phyloP scores from a whole-genome alignment of 2,888 invertebrate species.

The Cephus runcator region DNA sequence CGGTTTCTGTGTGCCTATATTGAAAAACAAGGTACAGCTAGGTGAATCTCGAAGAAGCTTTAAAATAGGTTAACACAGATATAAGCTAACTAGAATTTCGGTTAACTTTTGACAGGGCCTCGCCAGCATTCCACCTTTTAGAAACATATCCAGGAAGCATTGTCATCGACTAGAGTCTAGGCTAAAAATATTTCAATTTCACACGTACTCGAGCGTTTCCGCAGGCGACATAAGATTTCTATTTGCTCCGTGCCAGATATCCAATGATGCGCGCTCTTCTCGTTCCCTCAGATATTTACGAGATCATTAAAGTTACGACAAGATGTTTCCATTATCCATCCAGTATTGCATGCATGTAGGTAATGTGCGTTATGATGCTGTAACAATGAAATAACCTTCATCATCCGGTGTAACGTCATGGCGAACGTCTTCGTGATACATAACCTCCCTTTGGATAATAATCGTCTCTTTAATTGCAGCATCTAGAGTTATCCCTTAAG shows the following conservation, averaged over 20 bases:
- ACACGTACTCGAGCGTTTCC: background rate
- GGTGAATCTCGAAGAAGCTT: background rate
- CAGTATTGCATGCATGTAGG: background rate
- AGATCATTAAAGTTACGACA: constrained; percentile 42
- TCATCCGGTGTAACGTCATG: background rate
- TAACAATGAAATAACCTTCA: background rate
- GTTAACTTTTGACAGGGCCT: background rate
- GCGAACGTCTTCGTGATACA: background rate
- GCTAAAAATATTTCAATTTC: background rate
- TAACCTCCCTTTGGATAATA: background rate
- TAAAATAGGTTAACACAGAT: background rate
- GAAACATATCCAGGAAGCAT: background rate
- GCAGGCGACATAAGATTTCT: background rate
- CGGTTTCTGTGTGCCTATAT: background rate
- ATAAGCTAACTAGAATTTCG: background rate
- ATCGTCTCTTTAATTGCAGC: background rate
- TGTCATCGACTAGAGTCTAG: background rate
- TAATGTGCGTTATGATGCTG: background rate
- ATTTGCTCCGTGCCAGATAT: background rate
- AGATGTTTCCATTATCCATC: constrained; percentile 26
- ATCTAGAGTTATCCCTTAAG: background rate
- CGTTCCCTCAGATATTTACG: constrained; percentile 32
- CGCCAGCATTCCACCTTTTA: background rate
- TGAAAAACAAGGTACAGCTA: background rate
- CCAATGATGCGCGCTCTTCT: background rate